These are phyloP conservation scores for Bombylius major DNA, from an alignment of 2,888 invertebrate genomes.

Conservation along the genomic window DNA sequence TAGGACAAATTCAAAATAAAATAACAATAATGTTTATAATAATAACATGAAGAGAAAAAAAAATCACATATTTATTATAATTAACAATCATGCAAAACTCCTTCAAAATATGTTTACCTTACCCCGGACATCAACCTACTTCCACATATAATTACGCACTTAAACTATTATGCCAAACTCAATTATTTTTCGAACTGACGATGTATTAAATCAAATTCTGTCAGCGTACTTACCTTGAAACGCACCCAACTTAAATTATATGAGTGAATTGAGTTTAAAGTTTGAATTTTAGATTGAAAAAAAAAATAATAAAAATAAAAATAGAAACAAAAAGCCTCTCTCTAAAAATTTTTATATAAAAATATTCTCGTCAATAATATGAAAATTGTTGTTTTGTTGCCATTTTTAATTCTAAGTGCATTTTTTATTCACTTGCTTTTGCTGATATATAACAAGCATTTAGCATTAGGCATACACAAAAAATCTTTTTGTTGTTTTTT, in stretches of 20 bases:
- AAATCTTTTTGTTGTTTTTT: constrained; percentile 1
- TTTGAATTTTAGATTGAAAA: background rate
- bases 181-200: constrained; percentile 9
- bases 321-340: background rate
- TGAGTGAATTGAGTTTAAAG: background rate
- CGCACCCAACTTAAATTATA: constrained; percentile 12
- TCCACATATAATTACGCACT: constrained; percentile 10
- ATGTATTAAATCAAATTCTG: constrained; percentile 17
- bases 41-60: too few relatives aligned
- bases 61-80: too few relatives aligned
- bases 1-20: too few relatives aligned
- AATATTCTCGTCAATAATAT: constrained; percentile 1
- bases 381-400: background rate
- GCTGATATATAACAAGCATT: too few relatives aligned
- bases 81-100: background rate
- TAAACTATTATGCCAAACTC: constrained; percentile 8
- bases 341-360: background rate
- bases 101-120: background rate
- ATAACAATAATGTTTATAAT: too few relatives aligned
- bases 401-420: too few relatives aligned
- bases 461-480: too few relatives aligned
- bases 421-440: too few relatives aligned
- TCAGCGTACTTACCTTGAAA: constrained; percentile 17
- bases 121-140: constrained; percentile 14
- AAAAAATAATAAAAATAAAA: background rate